Conservation (phyloP, 2,888 invertebrate genomes). For the Drosophila bunnanda region DNA sequence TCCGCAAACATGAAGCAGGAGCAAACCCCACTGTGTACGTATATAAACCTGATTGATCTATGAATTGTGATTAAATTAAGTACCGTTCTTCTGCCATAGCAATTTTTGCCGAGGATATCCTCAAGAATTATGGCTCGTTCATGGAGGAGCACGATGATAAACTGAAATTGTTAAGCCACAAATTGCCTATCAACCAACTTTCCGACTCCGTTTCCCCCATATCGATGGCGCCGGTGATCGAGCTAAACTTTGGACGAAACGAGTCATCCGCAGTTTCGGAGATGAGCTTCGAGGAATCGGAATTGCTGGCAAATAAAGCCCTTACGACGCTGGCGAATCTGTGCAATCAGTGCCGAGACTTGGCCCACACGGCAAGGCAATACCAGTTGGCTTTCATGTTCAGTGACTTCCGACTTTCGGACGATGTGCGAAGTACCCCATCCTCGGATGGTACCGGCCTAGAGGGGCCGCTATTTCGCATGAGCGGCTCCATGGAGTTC, state of each 20-base stretch:
- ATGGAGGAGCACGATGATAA: conserved; percentile 78
- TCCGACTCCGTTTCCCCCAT: conserved; percentile 32
- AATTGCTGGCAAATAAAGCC: conserved; percentile 91
- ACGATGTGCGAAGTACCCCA: neutral
- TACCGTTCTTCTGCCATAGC: conserved; percentile 28
- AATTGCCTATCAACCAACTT: conserved; percentile 32
- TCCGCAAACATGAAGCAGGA: conserved; percentile 24
- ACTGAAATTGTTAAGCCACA: conserved; percentile 58
- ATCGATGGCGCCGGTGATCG: conserved; percentile 60
- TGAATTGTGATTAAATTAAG: neutral
- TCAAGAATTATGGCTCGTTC: conserved; percentile 80
- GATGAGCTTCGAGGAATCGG: conserved; percentile 86
- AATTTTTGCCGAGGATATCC: conserved; percentile 80
- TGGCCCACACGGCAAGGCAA: conserved; percentile 88
- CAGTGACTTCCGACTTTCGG: conserved; percentile 66
- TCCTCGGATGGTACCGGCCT: conserved; percentile 29
- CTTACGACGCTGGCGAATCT: conserved; percentile 91
- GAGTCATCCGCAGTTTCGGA: neutral
- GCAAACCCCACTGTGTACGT: conserved; percentile 32
- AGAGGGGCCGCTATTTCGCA: conserved; percentile 75
- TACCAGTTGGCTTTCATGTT: conserved; percentile 85
- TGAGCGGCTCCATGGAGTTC: conserved; percentile 87
- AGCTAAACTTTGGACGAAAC: conserved; percentile 57
- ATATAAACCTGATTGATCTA: neutral
- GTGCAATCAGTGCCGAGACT: conserved; percentile 90